A percentile compares a stretch with the other conserved stretches of the same genome.
These are phyloP conservation scores for Sebastes melanostomus DNA, from an alignment of 2,797 vertebrate species.

Conservation along the genomic window DNA sequence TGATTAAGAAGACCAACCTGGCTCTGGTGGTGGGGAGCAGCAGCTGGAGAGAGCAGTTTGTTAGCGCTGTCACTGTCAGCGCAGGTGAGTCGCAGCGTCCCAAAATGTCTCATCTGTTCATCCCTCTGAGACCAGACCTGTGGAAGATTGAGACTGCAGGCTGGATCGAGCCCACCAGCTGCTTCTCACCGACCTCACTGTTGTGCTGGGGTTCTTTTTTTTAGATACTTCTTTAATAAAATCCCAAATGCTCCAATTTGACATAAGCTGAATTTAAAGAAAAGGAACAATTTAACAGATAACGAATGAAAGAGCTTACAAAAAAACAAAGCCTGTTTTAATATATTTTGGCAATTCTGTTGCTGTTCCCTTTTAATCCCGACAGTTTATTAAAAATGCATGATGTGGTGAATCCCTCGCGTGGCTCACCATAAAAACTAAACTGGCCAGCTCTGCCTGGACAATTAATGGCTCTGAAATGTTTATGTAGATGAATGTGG, in stretches of 20 bases:
- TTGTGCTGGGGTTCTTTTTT: neutral
- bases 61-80: slow-evolving; percentile 89
- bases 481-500: slow-evolving; percentile 4
- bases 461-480: slow-evolving; percentile 44
- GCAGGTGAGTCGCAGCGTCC: slow-evolving; percentile 80
- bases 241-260: slow-evolving; percentile 8
- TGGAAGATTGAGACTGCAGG: slow-evolving; percentile 28
- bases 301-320: slow-evolving; percentile 5
- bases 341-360: slow-evolving; percentile 13
- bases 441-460: slow-evolving; percentile 13
- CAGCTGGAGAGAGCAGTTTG: slow-evolving; percentile 92
- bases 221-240: slow-evolving; percentile 6
- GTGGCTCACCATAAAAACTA: slow-evolving; percentile 27
- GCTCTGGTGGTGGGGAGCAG: slow-evolving; percentile 91
- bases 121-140: slow-evolving; percentile 19
- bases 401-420: slow-evolving; percentile 26
- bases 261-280: neutral
- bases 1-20: slow-evolving; percentile 91
- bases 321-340: slow-evolving; percentile 26
- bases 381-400: slow-evolving; percentile 59
- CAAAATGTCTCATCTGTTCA: slow-evolving; percentile 46
- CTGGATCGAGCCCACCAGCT: slow-evolving; percentile 29
- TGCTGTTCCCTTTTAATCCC: slow-evolving; percentile 25
- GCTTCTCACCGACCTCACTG: neutral
- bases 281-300: slow-evolving; percentile 1